phyloP scores from a whole-genome alignment of 2,888 invertebrate genomes.

The Folsomia manolachei region DNA sequence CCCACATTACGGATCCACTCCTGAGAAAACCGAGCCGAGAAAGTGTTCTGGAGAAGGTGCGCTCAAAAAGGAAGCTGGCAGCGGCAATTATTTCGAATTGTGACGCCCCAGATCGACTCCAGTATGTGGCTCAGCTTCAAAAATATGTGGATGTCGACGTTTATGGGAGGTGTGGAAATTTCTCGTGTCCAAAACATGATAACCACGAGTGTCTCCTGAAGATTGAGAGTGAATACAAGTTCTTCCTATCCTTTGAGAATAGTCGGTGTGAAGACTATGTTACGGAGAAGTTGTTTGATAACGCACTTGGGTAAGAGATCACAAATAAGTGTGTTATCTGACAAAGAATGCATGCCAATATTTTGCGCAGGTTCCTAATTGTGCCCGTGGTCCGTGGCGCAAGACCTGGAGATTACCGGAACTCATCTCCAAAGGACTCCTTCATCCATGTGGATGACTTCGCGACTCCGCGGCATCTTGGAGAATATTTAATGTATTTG shows the following conservation, averaged over 20 bases:
- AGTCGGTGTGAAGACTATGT: conserved; percentile 52
- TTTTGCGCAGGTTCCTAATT: conserved; percentile 12
- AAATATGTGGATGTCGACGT: conserved; percentile 87
- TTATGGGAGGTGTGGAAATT: conserved; percentile 82
- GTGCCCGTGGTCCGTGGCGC: conserved; percentile 47
- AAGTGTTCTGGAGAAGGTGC: conserved; percentile 25
- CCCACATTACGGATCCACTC: no score
- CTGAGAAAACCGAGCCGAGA: neutral
- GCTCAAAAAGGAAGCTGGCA: conserved; percentile 25
- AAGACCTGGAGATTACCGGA: conserved; percentile 38
- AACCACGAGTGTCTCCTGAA: conserved; percentile 25
- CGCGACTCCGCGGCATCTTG: conserved; percentile 33
- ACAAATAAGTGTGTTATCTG: no score
- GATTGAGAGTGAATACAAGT: conserved; percentile 49
- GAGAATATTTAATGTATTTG: conserved; percentile 32
- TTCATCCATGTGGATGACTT: conserved; percentile 47
- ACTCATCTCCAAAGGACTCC: conserved; percentile 43
- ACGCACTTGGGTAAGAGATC: conserved; percentile 37
- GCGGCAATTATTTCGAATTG: conserved; percentile 32
- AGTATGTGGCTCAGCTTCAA: conserved; percentile 79
- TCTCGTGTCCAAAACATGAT: conserved; percentile 66
- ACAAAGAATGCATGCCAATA: neutral
- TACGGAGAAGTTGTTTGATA: conserved; percentile 52
- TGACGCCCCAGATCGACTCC: conserved; percentile 60
- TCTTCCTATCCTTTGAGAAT: conserved; percentile 53